A percentile compares a stretch with the other conserved stretches of the same genome.
Evolutionary conservation across 2,888 invertebrate genomes (phyloP).

Genomic region (Drosophila meridionalis): DNA sequence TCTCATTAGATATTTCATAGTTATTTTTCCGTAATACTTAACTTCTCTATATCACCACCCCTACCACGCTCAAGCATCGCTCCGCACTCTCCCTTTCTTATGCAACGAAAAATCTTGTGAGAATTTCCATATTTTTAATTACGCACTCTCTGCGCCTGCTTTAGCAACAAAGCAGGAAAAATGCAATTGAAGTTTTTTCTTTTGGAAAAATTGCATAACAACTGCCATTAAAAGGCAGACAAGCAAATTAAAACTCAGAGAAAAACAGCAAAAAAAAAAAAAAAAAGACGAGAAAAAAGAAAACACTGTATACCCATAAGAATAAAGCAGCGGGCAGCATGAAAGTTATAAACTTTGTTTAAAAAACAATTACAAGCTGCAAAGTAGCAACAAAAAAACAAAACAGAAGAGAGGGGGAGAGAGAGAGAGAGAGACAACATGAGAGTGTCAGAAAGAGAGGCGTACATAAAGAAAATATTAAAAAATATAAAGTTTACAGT

Average conservation of each 20-base stretch:
- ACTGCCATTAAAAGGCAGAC: slow-evolving; percentile 77
- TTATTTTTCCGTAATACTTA: not conserved
- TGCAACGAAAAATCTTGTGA: slow-evolving; percentile 19
- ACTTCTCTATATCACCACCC: too few relatives aligned
- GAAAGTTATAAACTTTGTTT: slow-evolving; percentile 79
- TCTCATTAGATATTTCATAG: not conserved
- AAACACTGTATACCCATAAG: slow-evolving; percentile 34
- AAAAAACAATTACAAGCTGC: slow-evolving; percentile 76
- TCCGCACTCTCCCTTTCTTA: not conserved
- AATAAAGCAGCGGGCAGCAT: slow-evolving; percentile 45
- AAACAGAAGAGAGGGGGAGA: not conserved
- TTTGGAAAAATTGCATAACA: slow-evolving; percentile 70
- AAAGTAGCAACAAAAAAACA: slow-evolving; percentile 43
- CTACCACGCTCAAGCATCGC: not conserved
- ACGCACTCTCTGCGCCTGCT: slow-evolving; percentile 49
- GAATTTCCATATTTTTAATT: slow-evolving; percentile 72
- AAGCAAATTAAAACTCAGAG: slow-evolving; percentile 74
- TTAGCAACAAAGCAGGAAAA: slow-evolving; percentile 41
- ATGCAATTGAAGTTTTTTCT: slow-evolving; percentile 64
- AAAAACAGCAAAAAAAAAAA: slow-evolving; percentile 15
- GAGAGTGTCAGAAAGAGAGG: slow-evolving; percentile 10
- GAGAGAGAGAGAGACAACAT: not conserved
- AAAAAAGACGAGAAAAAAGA: slow-evolving; percentile 1
- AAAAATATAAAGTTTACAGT: slow-evolving; percentile 64
- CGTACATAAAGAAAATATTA: slow-evolving; percentile 70